A percentile compares a stretch with the other conserved stretches of the same genome.
These are phyloP conservation scores for Cephus runcator DNA, from an alignment of 2,888 invertebrate genomes.

Conservation along the genomic window DNA sequence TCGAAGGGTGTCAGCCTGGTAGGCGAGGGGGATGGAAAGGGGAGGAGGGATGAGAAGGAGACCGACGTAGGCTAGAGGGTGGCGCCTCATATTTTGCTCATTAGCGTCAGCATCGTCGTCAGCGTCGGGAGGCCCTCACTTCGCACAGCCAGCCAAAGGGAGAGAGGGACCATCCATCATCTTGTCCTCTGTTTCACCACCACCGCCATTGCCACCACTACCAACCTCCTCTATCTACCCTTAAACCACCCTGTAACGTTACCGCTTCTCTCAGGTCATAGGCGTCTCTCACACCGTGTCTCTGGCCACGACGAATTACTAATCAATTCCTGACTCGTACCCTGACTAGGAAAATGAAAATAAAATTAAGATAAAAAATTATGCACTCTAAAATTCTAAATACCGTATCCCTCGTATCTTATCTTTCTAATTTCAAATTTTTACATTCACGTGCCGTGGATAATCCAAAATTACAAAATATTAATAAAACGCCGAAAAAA, in stretches of 20 bases:
- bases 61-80: conserved; percentile 41
- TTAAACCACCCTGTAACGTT: background rate
- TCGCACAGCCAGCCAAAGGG: conserved; percentile 37
- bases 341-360: background rate
- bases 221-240: background rate
- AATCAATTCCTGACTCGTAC: background rate
- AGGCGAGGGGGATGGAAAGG: conserved; percentile 17
- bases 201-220: conserved; percentile 34
- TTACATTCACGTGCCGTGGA: background rate
- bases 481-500: background rate
- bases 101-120: conserved; percentile 64
- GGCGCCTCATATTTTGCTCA: conserved; percentile 66
- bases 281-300: conserved; percentile 23
- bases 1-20: conserved; percentile 25
- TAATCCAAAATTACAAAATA: background rate
- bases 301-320: background rate
- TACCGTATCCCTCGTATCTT: background rate
- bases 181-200: conserved; percentile 52
- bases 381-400: too few relatives aligned
- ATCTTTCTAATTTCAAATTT: background rate
- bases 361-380: background rate
- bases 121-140: conserved; percentile 59
- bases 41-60: conserved; percentile 6
- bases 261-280: conserved; percentile 13
- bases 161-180: conserved; percentile 61